Base-by-base conservation (phyloP, 2,888 invertebrate species). In the Temnothorax rugatulus region DNA sequence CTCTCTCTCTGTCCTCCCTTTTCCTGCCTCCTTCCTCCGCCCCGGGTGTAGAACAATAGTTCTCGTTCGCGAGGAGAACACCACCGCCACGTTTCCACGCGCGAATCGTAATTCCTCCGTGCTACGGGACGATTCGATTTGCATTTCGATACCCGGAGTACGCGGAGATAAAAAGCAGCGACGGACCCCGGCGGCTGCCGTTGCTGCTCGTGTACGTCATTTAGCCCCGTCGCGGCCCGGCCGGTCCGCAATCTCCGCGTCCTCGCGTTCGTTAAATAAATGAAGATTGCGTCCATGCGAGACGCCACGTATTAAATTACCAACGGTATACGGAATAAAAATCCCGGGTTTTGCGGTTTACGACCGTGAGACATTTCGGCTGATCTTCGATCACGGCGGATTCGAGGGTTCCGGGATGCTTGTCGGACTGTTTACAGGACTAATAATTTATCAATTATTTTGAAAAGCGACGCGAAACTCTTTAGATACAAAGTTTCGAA, bases 221-320 rank as follows among this genome's bases (percentile, higher is more conserved):
- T 71, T 71, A 64, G 76, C 25, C 18, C 50, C 38, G 66, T 38
- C 50, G 64, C 18, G 41, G 34, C 34, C 34, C 41, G 41, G n/a
- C 38, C 68, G 69, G 25, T 47, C 34, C 11, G 69, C 79, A 71
- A 69, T 79, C 71, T 59, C 50, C 44, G 25, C n/a, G 69, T 34
- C 69, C 44, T 44, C 79, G 73, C 59, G 71, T 79, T 47, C 59
- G 50, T 79, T 79, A 79, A 79, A 79, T 79, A 79, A 79, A 79
- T 73, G 71, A 79, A 79, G 79, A 79, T 79, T 79, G 79, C 79
- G 79, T 47, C 59, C 71, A 18, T 47, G 79, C 59, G 59, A 73
- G 69, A 71, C 47, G 71, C 57, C 79, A 34, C 69, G 38, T 59
- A 71, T 79, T 79, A 79, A 79, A 71, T 79, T 79, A 79, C 59